phyloP scores from a whole-genome alignment of 2,113 vertebrate species.

The Rhinopithecus roxellana region DNA sequence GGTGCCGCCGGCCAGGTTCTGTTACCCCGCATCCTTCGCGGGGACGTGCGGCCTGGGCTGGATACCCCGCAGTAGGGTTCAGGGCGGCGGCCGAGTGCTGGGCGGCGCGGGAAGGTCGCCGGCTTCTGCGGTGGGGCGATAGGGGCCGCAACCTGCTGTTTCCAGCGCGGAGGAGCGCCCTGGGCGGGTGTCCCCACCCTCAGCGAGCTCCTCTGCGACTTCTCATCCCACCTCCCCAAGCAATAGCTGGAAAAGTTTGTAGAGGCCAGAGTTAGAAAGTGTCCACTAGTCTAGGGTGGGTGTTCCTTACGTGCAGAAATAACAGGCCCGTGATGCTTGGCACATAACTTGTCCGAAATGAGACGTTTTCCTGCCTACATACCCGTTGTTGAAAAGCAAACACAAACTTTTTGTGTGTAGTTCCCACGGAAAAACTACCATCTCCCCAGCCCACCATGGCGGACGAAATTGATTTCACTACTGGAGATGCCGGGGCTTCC shows the following conservation, averaged over 20 bases:
- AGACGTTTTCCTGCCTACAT: background rate
- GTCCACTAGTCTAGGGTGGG: background rate
- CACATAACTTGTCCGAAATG: background rate
- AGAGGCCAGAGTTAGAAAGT: constrained; percentile 53
- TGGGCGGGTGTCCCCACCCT: background rate
- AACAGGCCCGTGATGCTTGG: background rate
- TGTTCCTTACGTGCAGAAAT: background rate
- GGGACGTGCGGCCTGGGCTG: constrained; percentile 62
- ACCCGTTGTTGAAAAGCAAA: constrained; percentile 12
- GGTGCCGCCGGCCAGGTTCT: background rate
- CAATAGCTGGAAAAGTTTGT: constrained; percentile 68
- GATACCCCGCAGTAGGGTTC: background rate
- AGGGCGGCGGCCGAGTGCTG: constrained; percentile 10
- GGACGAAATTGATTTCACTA: constrained; percentile 94
- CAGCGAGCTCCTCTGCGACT: background rate
- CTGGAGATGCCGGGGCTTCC: constrained; percentile 95
- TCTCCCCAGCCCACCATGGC: constrained; percentile 89
- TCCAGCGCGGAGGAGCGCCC: background rate
- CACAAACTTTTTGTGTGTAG: constrained; percentile 63
- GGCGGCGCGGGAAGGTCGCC: constrained; percentile 36
- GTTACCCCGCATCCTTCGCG: background rate
- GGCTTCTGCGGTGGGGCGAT: background rate
- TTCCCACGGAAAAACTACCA: background rate
- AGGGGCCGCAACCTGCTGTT: background rate
- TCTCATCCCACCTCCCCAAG: background rate